Evolutionary conservation across 30 jellyfish, hydroid and myxozoan genomes (phyloP).

Genomic region (Hydra vulgaris): DNA sequence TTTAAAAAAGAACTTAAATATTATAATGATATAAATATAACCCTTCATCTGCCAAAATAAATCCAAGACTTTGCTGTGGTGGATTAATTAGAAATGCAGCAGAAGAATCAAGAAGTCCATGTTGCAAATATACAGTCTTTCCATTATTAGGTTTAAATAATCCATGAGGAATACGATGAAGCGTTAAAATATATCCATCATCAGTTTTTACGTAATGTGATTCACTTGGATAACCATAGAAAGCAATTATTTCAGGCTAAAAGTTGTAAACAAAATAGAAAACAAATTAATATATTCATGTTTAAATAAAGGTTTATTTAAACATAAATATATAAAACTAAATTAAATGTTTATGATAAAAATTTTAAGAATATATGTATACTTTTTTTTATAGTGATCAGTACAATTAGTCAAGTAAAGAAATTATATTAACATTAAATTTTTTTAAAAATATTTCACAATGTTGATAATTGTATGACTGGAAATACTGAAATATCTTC

Average conservation of each 20-base stretch:
- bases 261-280: background rate
- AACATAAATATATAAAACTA: no score
- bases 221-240: slow-evolving; percentile 78
- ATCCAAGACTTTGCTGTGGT: slow-evolving; percentile 78
- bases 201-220: slow-evolving; percentile 48
- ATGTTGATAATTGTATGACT: no score
- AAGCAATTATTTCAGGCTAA: slow-evolving; percentile 55
- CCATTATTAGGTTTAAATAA: slow-evolving; percentile 11
- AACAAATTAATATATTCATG: no score
- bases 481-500: no score
- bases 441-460: no score
- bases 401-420: no score
- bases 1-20: no score
- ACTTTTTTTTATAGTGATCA: no score
- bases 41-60: slow-evolving; percentile 79
- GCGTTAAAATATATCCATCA: slow-evolving; percentile 74
- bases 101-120: slow-evolving; percentile 62
- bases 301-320: no score
- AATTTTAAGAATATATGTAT: no score
- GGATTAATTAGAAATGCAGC: slow-evolving; percentile 64
- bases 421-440: no score
- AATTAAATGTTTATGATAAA: no score
- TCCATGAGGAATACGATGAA: slow-evolving; percentile 88
- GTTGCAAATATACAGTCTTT: slow-evolving; percentile 57
- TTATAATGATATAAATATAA: slow-evolving; percentile 3